Base-by-base conservation (phyloP, 1,140 invertebrate genomes). In the Drosophila pseudoananassae region DNA sequence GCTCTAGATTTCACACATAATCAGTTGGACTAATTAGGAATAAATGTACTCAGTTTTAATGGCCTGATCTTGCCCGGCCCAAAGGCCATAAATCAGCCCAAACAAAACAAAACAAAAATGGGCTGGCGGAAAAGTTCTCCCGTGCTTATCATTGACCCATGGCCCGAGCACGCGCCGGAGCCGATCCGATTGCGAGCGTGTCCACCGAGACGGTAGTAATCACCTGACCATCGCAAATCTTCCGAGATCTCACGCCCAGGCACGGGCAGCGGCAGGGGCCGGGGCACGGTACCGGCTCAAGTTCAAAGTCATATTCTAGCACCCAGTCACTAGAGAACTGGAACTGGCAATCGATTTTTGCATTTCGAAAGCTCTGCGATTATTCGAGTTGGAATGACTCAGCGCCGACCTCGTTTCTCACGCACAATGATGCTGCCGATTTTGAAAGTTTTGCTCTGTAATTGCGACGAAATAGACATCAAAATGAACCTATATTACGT, bases 321-420 rank as follows among this genome's bases (percentile, higher is more conserved):
- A 27, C 17, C 7, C 10, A 33, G 15, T 47, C 47, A 33, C 20
- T 51, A 4, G 14, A 15, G 25, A 49, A 55, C 31, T 38, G 9
- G 15, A 69, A 55, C 59, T 47, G 69, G 23, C 40, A 74, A 40
- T 51, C 52, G 29, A 36, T 36, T 66, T 49, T 63, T 55, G 60
- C 46, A 54, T 31, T 70, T 17, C 0, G 8, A 17, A 10, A 66
- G n/a, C 31, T 27, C 2, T 17, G 43, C 3, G 43, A 9, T 23
- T 46, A 10, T 27, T 56, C 33, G 36, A 46, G 38, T n/a, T n/a
- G 46, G 54, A 51, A 47, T 75, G 72, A 76, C 53, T 76, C 71
- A 74, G 53, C 74, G 10, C n/a, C 51, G 74, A 36, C 69, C 68
- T 98, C 94, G 3, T 97, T 98, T 80, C 95, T 92, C 46, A 92